Base-by-base conservation (phyloP, 2,113 vertebrate species). In the Natator depressus region DNA sequence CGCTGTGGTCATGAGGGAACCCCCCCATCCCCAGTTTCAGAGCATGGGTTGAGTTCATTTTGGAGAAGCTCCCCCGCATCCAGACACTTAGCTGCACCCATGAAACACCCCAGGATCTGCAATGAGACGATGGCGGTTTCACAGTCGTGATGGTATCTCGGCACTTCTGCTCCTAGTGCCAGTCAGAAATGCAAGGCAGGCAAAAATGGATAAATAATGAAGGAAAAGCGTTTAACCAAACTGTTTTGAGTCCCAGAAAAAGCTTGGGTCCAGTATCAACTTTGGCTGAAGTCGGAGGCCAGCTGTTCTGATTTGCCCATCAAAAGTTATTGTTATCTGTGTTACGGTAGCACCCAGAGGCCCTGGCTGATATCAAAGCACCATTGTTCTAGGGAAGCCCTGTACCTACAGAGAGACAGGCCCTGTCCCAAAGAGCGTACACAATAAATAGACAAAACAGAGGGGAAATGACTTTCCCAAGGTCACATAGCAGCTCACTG, bases 71-170 rank as follows among this genome's bases (percentile, higher is more conserved):
- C 9, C 11, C 38, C 10, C 6, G 5, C 14, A 27, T 27, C 25
- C 42, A 47, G 20, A 46, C 12, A 78, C 24, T 14, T 46, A 38
- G n/a, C 72, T 46, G 38, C 72, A 46, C 10, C 22, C 47, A 25
- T 14, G 38, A 49, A 24, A 35, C 17, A 29, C 4, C 2, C 42
- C 55, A 54, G 53, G 8, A 87, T 31, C 42, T 90, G 13, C 47
- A 88, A 2, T 9, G 65, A 94, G 4, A n/a, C 47, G 53, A 6
- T 0, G 0, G 1, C 79, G 19, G 42, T 89, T 89, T 50, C 84
- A 90, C 27, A 90, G 25, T 55, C 93, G 42, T 25, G 76, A 38
- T 6, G 12, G 14, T 27, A 51, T 53, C 65, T 38, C 55, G 78
- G 5, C 29, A 42, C 13, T 65, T 20, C 54, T 87, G 22, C 19